Percentiles rank a stretch among this genome's conserved stretches.
These are phyloP conservation scores for Tachypleus tridentatus DNA, from an alignment of 1,140 invertebrate species.

Conservation along the genomic window DNA sequence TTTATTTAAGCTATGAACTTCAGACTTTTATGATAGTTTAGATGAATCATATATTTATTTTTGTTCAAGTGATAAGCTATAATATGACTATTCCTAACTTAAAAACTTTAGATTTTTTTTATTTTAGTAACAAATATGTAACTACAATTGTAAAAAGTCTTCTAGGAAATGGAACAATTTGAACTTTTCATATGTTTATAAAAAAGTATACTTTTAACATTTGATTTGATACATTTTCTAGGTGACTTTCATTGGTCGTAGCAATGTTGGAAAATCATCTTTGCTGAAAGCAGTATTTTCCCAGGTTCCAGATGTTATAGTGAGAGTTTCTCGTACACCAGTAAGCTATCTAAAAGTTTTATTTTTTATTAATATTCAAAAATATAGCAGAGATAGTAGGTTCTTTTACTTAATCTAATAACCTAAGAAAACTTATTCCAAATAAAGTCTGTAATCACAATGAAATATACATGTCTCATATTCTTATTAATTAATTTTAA, in stretches of 20 bases:
- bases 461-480: too few species aligned
- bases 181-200: background rate
- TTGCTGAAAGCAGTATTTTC: constrained; percentile 28
- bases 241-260: constrained; percentile 32
- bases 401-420: too few species aligned
- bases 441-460: too few species aligned
- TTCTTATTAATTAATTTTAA: too few species aligned
- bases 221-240: constrained; percentile 15
- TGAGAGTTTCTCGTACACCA: constrained; percentile 28
- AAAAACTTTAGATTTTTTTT: background rate
- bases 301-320: constrained; percentile 20
- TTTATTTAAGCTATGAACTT: too few species aligned
- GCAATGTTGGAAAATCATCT: constrained; percentile 34
- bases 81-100: background rate
- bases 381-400: too few species aligned
- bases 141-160: background rate
- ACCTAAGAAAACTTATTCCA: too few species aligned
- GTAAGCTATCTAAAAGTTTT: constrained; percentile 23
- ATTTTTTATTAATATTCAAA: background rate
- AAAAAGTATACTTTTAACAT: background rate
- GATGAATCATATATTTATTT: background rate
- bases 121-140: background rate
- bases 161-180: background rate
- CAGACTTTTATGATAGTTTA: too few species aligned
- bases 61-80: background rate